Conservation (phyloP, 1,140 invertebrate genomes). For the Drosophila azteca region DNA sequence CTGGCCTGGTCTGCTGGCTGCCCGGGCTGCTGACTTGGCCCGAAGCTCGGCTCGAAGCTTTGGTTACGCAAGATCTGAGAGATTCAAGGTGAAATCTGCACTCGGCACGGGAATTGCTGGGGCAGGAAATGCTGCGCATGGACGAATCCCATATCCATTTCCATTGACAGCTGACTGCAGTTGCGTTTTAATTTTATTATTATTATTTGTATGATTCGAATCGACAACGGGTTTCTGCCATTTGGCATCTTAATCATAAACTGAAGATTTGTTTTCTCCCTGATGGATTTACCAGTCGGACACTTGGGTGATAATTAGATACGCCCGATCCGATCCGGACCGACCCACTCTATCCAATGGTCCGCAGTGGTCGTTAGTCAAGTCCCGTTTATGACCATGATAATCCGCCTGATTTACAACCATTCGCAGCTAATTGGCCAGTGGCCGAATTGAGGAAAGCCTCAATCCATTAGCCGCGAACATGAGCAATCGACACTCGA, state of each 20-base stretch:
- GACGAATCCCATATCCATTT: not conserved
- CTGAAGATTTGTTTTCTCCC: slow-evolving; percentile 20
- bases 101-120: slow-evolving; percentile 18
- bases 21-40: slow-evolving; percentile 10
- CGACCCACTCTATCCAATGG: slow-evolving; percentile 5
- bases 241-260: slow-evolving; percentile 14
- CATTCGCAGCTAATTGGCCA: slow-evolving; percentile 33
- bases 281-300: slow-evolving; percentile 10
- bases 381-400: slow-evolving; percentile 6
- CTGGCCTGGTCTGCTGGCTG: too few species aligned
- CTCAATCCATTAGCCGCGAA: slow-evolving; percentile 20
- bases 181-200: slow-evolving; percentile 49
- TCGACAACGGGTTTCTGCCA: slow-evolving; percentile 21
- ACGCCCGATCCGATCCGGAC: not conserved
- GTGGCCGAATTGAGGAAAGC: slow-evolving; percentile 33
- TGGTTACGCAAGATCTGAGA: slow-evolving; percentile 48
- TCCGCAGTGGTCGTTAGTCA: slow-evolving; percentile 6
- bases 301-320: slow-evolving; percentile 19
- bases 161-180: slow-evolving; percentile 47
- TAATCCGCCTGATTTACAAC: slow-evolving; percentile 21
- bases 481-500: slow-evolving; percentile 34
- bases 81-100: slow-evolving; percentile 76
- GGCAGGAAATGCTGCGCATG: slow-evolving; percentile 49
- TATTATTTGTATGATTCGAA: slow-evolving; percentile 38
- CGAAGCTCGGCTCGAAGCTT: slow-evolving; percentile 8